Conservation (phyloP, 2,113 vertebrate genomes). For the Meleagris gallopavo region DNA sequence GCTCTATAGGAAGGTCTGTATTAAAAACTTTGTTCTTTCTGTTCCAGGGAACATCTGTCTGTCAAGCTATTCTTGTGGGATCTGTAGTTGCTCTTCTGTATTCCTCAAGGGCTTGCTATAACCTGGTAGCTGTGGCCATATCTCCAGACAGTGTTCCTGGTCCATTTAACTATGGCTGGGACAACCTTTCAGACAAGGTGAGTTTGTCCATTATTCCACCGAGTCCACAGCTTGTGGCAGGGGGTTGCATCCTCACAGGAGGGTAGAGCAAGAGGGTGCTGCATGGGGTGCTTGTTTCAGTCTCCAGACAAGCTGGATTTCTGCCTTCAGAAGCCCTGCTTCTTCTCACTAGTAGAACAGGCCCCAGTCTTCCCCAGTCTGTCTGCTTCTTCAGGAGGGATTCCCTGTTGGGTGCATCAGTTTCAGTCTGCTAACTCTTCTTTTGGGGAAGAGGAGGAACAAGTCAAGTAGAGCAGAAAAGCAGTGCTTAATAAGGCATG, state of each 20-base stretch:
- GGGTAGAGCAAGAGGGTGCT: neutral
- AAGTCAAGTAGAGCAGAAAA: conserved; percentile 52
- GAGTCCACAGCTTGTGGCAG: fast-evolving
- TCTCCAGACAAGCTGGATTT: neutral
- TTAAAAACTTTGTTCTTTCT: neutral
- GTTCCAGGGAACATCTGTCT: conserved; percentile 91
- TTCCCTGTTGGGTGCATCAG: neutral
- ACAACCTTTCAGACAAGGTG: conserved; percentile 94
- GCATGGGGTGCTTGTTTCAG: fast-evolving
- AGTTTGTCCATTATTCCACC: neutral
- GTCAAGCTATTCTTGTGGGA: conserved; percentile 90
- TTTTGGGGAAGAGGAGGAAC: conserved; percentile 11
- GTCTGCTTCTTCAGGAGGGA: neutral
- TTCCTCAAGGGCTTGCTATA: conserved; percentile 95
- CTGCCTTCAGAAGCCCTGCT: neutral
- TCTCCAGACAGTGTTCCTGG: conserved; percentile 87
- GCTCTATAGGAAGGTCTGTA: neutral
- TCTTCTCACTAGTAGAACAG: neutral
- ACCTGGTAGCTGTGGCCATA: conserved; percentile 90
- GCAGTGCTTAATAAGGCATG: neutral
- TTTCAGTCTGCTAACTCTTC: neutral
- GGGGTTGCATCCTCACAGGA: fast-evolving
- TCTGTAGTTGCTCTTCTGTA: conserved; percentile 90
- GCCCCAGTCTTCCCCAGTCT: neutral
- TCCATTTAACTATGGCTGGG: conserved; percentile 96